Conservation (phyloP, 1,140 invertebrate genomes). For the Latrodectus geometricus region DNA sequence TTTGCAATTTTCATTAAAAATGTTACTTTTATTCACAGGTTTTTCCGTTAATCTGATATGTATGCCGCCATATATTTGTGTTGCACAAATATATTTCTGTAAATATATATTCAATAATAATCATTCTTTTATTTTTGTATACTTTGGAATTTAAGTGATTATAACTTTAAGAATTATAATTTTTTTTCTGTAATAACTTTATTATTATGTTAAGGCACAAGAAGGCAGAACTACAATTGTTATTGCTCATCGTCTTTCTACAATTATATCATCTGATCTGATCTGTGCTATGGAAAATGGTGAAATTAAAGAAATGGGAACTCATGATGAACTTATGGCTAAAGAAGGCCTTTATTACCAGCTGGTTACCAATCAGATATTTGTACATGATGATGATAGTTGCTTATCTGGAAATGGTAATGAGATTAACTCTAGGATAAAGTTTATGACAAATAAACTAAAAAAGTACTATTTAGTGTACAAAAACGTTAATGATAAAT, state of each 20-base stretch:
- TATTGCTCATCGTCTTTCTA: constrained; percentile 88
- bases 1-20: no score
- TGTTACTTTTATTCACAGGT: no score
- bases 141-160: no score
- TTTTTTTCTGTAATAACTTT: not conserved
- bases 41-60: no score
- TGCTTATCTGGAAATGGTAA: constrained; percentile 45
- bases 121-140: no score
- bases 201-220: constrained; percentile 43
- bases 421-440: no score
- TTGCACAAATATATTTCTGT: no score
- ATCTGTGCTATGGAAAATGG: constrained; percentile 81
- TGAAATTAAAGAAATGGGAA: constrained; percentile 81
- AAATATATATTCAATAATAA: no score
- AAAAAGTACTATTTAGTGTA: no score
- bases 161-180: not conserved
- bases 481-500: no score
- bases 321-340: constrained; percentile 74
- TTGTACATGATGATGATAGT: constrained; percentile 31
- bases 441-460: no score
- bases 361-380: constrained; percentile 74
- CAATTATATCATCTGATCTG: constrained; percentile 83
- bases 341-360: constrained; percentile 70
- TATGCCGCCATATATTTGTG: no score
- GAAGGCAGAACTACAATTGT: constrained; percentile 86